These are phyloP conservation scores for Aselliscus stoliczkanus DNA, from an alignment of 2,797 vertebrate genomes.

Conservation along the genomic window DNA sequence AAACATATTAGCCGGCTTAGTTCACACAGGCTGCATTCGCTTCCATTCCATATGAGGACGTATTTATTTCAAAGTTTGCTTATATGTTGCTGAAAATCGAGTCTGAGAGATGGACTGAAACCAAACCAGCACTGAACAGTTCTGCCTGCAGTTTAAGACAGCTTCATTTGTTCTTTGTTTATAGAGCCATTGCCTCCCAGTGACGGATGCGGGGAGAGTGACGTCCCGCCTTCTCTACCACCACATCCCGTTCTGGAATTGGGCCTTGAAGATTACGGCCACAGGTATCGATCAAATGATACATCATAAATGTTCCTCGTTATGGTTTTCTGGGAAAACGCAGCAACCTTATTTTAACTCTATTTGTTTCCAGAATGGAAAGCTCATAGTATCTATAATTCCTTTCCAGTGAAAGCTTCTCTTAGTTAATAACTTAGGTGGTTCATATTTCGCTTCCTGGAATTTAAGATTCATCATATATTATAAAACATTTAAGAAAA, in stretches of 20 bases:
- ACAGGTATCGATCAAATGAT: slow-evolving; percentile 78
- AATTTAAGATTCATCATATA: background rate
- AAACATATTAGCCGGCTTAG: background rate
- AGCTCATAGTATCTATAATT: slow-evolving; percentile 28
- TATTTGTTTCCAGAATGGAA: slow-evolving; percentile 37
- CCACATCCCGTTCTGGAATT: slow-evolving; percentile 81
- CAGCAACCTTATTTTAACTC: slow-evolving; percentile 52
- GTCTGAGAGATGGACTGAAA: slow-evolving; percentile 11
- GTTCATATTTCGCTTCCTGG: background rate
- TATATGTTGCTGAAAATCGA: slow-evolving; percentile 17
- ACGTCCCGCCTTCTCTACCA: slow-evolving; percentile 81
- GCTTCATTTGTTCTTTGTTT: slow-evolving; percentile 62
- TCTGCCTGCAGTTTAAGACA: background rate
- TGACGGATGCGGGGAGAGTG: slow-evolving; percentile 79
- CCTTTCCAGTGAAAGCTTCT: slow-evolving; percentile 20
- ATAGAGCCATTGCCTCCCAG: slow-evolving; percentile 74
- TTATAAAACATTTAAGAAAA: slow-evolving; percentile 42
- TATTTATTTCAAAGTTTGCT: slow-evolving; percentile 53
- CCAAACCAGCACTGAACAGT: background rate
- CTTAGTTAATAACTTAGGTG: background rate
- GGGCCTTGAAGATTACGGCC: slow-evolving; percentile 78
- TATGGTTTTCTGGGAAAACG: slow-evolving; percentile 33
- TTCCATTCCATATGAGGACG: background rate
- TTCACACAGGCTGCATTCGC: background rate
- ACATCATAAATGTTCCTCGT: background rate